Percentiles rank a stretch among this genome's conserved stretches.
Conservation (phyloP, 23 tunicate genomes). For the Aplidium turbinatum region DNA sequence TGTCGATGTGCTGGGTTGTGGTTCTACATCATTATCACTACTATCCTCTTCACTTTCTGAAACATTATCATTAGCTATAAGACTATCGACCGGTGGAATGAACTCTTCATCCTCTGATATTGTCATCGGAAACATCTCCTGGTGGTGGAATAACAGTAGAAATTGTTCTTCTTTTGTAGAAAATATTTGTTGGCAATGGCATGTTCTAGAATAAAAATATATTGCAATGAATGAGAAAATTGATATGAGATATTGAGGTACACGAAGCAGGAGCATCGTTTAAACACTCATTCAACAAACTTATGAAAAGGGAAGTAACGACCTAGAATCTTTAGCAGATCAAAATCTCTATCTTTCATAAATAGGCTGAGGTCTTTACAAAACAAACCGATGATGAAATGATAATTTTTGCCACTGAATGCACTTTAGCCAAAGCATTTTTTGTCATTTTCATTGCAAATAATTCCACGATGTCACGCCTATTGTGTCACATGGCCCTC, state of each 20-base stretch:
- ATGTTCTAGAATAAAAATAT: not conserved
- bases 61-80: not conserved
- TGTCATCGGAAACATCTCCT: conserved; percentile 28
- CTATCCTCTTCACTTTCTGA: conserved; percentile 15
- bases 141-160: conserved; percentile 16
- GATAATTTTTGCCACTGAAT: not conserved
- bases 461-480: not conserved
- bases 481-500: not conserved
- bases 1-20: conserved; percentile 27
- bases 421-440: conserved; percentile 3
- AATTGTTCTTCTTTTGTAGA: conserved; percentile 11
- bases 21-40: not conserved
- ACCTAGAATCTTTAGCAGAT: conserved; percentile 8
- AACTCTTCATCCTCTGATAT: conserved; percentile 18
- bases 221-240: too few species aligned
- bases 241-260: too few species aligned
- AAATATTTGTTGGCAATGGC: conserved; percentile 23
- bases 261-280: not conserved
- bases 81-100: not conserved
- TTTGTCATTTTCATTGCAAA: conserved; percentile 1
- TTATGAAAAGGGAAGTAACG: not conserved
- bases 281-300: not conserved
- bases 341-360: conserved; percentile 1
- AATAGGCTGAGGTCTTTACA: not conserved
- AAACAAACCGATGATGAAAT: conserved; percentile 10